Evolutionary conservation across 1,140 invertebrate genomes (phyloP).

Genomic region (Bombus confusus): DNA sequence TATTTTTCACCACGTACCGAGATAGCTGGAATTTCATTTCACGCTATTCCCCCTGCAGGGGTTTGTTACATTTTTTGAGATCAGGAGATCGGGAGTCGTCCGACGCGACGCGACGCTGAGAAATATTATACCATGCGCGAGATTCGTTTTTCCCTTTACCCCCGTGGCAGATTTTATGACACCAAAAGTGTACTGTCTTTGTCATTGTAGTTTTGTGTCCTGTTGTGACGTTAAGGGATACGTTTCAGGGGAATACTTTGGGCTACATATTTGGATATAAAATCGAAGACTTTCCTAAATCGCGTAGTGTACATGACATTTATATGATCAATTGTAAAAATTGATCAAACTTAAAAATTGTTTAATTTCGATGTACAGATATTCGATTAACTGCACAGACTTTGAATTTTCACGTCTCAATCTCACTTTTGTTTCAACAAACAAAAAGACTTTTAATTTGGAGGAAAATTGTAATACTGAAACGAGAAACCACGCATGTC

Average conservation of each 20-base stretch:
- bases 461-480: too few relatives aligned
- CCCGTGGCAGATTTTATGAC: not conserved
- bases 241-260: not conserved
- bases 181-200: not conserved
- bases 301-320: too few relatives aligned
- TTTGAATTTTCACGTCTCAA: too few relatives aligned
- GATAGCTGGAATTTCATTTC: constrained; percentile 69
- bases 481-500: too few relatives aligned
- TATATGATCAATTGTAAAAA: not conserved
- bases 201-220: not conserved
- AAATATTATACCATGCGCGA: constrained; percentile 56
- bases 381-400: too few relatives aligned
- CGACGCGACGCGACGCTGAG: constrained; percentile 6
- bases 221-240: not conserved
- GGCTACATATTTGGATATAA: not conserved
- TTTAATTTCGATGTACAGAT: too few relatives aligned
- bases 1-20: constrained; percentile 68
- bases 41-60: constrained; percentile 50
- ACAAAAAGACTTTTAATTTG: too few relatives aligned
- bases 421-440: too few relatives aligned
- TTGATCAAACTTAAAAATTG: too few relatives aligned
- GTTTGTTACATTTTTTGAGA: constrained; percentile 63
- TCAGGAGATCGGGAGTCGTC: constrained; percentile 50
- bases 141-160: constrained; percentile 36
- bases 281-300: not conserved